A percentile compares a stretch with the other conserved stretches of the same genome.
Evolutionary conservation across 2,797 vertebrate genomes (phyloP).

Genomic region (Netta rufina): DNA sequence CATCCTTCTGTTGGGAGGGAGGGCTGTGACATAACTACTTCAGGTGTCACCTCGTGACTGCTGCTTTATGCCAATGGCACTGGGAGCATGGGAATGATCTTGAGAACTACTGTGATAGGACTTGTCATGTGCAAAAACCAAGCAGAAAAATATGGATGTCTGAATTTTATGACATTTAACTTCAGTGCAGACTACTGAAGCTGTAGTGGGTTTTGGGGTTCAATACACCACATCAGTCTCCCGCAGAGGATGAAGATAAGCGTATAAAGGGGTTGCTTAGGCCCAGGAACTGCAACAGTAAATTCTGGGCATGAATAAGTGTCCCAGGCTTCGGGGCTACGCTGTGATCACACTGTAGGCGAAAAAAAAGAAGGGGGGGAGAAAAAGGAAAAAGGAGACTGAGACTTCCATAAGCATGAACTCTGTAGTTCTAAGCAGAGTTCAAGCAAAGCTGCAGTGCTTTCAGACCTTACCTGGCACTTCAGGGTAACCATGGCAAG

Average conservation of each 20-base stretch:
- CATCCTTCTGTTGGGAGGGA: neutral
- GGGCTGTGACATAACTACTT: neutral
- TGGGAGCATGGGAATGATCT: neutral
- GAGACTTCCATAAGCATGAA: neutral
- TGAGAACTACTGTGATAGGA: neutral
- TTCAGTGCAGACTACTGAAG: neutral
- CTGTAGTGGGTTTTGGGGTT: neutral
- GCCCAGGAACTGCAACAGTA: neutral
- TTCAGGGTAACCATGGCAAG: neutral
- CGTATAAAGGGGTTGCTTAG: neutral
- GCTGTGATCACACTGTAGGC: neutral
- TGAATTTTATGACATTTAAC: constrained; percentile 18
- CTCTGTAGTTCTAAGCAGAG: neutral
- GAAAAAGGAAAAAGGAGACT: neutral
- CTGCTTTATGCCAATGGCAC: neutral
- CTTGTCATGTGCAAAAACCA: neutral
- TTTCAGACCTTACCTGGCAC: neutral
- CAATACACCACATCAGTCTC: neutral
- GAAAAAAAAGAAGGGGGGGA: neutral
- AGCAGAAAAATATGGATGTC: neutral
- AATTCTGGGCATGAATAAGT: neutral
- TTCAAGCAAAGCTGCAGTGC: neutral
- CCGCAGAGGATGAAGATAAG: neutral
- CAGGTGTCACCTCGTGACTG: neutral
- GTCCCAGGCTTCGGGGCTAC: neutral